Base-by-base conservation (phyloP, 2,797 vertebrate genomes). In the Otolemur crassicaudatus region DNA sequence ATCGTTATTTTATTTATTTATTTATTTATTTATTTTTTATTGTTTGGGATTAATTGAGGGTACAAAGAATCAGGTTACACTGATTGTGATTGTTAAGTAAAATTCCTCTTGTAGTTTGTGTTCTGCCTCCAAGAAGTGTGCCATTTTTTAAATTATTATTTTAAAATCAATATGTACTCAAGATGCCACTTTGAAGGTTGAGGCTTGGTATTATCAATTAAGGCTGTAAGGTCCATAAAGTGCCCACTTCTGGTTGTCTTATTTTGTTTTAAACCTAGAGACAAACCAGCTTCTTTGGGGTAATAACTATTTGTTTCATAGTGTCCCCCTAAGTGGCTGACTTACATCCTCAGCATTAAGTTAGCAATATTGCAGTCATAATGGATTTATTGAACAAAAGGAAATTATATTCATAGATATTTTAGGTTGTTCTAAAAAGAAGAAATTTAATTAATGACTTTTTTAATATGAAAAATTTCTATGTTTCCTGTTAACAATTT, bases 401-500 rank as follows among this genome's bases (percentile, higher is more conserved):
- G 19, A 76, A 93, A 77, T 88, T 22, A 3, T 61, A 7, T 77
- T 80, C 19, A 76, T 69, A 34, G 1, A 72, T 84, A 81, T 72
- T 87, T 84, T 76, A 53, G 22, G 2, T 84, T 61, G 22, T 80
- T 73, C 84, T 92, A 87, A 69, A n/a, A 83, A 72, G 87, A 82
- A 92, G 83, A 17, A 46, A 58, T 49, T 85, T 92, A 49, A 49
- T 16, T 53, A 53, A 53, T 53, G 22, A 19, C 56, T 80, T 3
- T 65, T 94, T 92, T 63, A 84, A 31, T 80, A 40, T 73, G n/a
- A 53, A 86, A 90, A n/a, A 61, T 1, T 87, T 85, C 16, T 7
- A 65, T 20, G 25, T 61, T 96, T 90, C 85, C 31, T 79, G 25
- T 60, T 61, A 73, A 31, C 7, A 81, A 34, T 67, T 93, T n/a